Evolutionary conservation across 23 tunicate species (phyloP).

Genomic region (Styela clava): DNA sequence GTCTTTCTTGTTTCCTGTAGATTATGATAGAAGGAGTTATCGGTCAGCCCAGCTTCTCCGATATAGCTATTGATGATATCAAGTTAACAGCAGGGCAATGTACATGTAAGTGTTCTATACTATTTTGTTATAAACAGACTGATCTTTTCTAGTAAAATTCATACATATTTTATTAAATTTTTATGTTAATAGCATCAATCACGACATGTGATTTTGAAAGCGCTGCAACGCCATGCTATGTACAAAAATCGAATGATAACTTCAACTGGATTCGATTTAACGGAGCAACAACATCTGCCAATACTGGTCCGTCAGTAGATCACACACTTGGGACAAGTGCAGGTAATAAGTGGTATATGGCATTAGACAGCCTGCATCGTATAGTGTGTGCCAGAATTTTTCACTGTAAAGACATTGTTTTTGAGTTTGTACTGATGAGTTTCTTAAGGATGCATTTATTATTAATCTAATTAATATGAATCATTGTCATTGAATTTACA

Average conservation of each 20-base stretch:
- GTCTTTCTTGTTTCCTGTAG: conserved; percentile 18
- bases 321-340: conserved; percentile 41
- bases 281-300: conserved; percentile 36
- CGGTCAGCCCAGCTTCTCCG: conserved; percentile 37
- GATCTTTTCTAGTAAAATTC: no score
- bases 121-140: no score
- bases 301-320: conserved; percentile 55
- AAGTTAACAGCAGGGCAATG: conserved; percentile 31
- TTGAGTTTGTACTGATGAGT: no score
- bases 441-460: no score
- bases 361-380: no score
- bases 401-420: no score
- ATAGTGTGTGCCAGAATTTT: no score
- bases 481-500: no score
- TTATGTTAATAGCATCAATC: neutral
- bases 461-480: no score
- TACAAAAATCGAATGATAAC: conserved; percentile 27
- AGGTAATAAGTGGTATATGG: no score
- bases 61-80: conserved; percentile 60
- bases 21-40: conserved; percentile 49
- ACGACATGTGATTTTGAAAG: conserved; percentile 41
- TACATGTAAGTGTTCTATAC: conserved; percentile 9
- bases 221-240: conserved; percentile 18
- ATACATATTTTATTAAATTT: no score
- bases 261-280: conserved; percentile 43